Percentiles rank a stretch among this genome's conserved stretches.
Conservation (phyloP, 2,888 invertebrate species). For the Seira ritae region DNA sequence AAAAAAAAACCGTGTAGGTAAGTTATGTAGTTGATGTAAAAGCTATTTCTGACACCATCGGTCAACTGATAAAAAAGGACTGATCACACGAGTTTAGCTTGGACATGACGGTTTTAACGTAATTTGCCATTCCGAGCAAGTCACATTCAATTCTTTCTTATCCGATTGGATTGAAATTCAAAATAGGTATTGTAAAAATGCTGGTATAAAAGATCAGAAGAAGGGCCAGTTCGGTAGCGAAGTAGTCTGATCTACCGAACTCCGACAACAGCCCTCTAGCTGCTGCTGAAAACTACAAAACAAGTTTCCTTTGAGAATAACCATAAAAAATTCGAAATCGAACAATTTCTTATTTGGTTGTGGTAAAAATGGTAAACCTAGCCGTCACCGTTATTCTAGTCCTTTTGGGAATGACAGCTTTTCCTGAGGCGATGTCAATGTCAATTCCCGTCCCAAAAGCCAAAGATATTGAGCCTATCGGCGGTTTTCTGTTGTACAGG, state of each 20-base stretch:
- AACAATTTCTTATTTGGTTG: neutral
- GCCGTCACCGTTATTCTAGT: neutral
- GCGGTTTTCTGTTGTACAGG: constrained; percentile 53
- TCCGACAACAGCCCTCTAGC: constrained; percentile 33
- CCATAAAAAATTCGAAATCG: neutral
- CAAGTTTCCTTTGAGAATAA: neutral
- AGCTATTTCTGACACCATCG: neutral
- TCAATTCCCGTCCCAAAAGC: neutral
- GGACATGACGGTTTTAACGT: constrained; percentile 2
- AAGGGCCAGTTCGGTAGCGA: constrained; percentile 33
- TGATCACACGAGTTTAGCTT: constrained; percentile 5
- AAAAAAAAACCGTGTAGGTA: neutral
- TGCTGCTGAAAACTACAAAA: constrained; percentile 26
- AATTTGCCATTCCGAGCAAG: neutral
- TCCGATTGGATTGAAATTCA: constrained; percentile 9
- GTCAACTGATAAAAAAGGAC: constrained; percentile 2
- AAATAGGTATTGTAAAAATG: neutral
- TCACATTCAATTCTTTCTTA: neutral
- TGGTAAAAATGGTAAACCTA: constrained; percentile 25
- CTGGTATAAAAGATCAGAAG: constrained; percentile 25
- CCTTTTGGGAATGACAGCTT: neutral
- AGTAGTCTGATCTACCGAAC: constrained; percentile 1
- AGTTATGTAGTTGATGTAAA: too few relatives aligned
- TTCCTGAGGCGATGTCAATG: neutral
- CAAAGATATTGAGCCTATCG: constrained; percentile 39